Evolutionary conservation across 2,888 invertebrate species (phyloP), one percentile per base, ranked within the genome.

Genomic region (Epirrhoe tristata): DNA sequence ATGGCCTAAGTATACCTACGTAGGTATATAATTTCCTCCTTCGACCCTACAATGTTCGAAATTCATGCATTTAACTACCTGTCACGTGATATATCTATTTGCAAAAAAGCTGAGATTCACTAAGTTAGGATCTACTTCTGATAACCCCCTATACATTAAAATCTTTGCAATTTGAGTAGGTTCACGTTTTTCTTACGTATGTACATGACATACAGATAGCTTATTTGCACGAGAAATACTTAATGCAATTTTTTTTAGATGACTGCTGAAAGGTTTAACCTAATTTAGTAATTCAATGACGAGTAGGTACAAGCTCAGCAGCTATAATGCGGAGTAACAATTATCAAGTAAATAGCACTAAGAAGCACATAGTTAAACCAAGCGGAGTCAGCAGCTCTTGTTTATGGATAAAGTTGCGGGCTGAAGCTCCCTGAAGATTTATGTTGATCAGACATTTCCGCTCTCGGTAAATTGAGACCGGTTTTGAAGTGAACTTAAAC

Each of bases 351-450:
- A 66, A 58, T 65, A 46, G 36, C 61, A 36, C 48, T 43, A 46
- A 57, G 53, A 17, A 57, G 43, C 53, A 66, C 52, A 50, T 64
- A 65, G 61, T 63, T 66, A 17, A 63, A 43, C 64, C 55, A 59
- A 63, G 65, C 56, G 46, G 43, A 70, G 71, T 71, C 67, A 66
- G 57, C 67, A 63, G 61, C 72, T 74, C 73, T 80, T 77, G 76
- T 82, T 80, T 79, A 81, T 79, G 71, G 70, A 66, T 67, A 63
- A 82, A 83, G 78, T 82, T 82, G 58, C 59, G 64, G 50, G 60
- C 63, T 64, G 56, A 76, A 78, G 74, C 77, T 81, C 71, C 67
- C 75, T 69, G 64, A 72, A 75, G 73, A 83, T 82, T 81, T 81
- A 81, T 76, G 73, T 68, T 74, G 76, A 78, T 80, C 71, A 74